Evolutionary conservation across 2,797 vertebrate genomes (phyloP), one percentile per base, ranked within the genome.

Genomic region (Sebastes goodei): DNA sequence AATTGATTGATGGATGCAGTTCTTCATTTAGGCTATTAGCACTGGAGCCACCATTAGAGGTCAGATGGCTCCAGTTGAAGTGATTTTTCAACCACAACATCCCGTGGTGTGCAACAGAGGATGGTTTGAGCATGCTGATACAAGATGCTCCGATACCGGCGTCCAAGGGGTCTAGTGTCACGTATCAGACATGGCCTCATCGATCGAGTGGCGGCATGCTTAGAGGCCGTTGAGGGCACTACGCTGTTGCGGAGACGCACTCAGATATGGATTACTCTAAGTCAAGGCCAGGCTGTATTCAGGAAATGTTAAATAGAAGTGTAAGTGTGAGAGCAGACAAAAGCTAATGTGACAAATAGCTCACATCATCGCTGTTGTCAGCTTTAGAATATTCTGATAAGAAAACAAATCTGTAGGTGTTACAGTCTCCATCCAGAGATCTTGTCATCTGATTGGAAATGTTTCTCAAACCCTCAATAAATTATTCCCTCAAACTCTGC

Each of bases 91-190:
- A 15, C 35, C 32, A 33, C 73, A 30, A 1, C 57, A 3, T 71
- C 33, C 23, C 33, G 64, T 53, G 11, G 21, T 29, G 32, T 63
- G 21, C 80, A 49, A 67, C 2, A 2, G 55, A 67, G 29, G 20
- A 10, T 20, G 7, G 29, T 35, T 46, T 74, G 55, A 66, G 71
- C 57, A 35, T 70, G 78, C 78, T 76, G 60, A 80, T 65, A 74
- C 80, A 78, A 67, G 68, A 66, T 23, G 11, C 73, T 20, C 53
- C 63, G 38, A 78, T 71, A 71, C 5, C 63, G 32, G 69, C 6
- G 17, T 77, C 84, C 80, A 1, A 21, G 56, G 61, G 25, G 20
- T 74, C 64, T 33, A 11, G 83, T 59, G 76, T 89, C 84, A 67
- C 35, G 55, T 85, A 42, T 80, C 82, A 75, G 76, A 57, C 55